Evolutionary conservation across 2,888 invertebrate species (phyloP), one percentile per base, ranked within the genome.

Genomic region (Argynnis bischoffii): DNA sequence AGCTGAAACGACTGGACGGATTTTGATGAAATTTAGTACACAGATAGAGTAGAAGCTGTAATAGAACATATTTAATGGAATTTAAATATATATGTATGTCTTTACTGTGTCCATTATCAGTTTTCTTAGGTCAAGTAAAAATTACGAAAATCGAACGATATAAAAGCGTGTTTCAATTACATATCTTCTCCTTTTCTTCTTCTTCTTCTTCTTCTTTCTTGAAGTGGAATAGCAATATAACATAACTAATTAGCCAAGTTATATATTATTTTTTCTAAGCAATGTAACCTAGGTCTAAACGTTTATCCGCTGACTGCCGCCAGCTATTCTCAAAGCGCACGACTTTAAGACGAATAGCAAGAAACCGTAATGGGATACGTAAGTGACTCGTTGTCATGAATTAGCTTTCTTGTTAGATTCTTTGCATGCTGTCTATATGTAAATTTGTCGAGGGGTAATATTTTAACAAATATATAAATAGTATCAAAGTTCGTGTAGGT

Each of bases 271-370:
- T 60, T 48, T 51, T 48, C 31, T 2, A 31, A 57, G 41, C 31
- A 53, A 60, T 66, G 54, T 60, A 60, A 47, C 31, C 66, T 35
- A 60, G 54, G 66, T 60, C 60, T 66, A 60, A 48, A 54, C 60
- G 35, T 65, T 65, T 63, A 68, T 69, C 53, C 47, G 59, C 59
- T 47, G 61, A 67, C 63, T 55, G 68, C 69, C 70, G 70, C 65
- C 67, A 71, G 72, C 69, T 66, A 72, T 69, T 67, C 74, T 67
- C 69, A 68, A 72, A 66, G 69, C 70, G 67, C 72, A 71, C 72
- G 72, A 74, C 72, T 68, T 50, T 48, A 64, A 70, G 71, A 72
- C 72, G 71, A 69, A 72, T 67, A 65, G 65, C 64, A 67, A 64
- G 65, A 71, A 69, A 69, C 67, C 69, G 67, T 74, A 66, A 71